A percentile compares a stretch with the other conserved stretches of the same genome.
phyloP scores from a whole-genome alignment of 2,888 invertebrate species.

The Melipona beecheii region DNA sequence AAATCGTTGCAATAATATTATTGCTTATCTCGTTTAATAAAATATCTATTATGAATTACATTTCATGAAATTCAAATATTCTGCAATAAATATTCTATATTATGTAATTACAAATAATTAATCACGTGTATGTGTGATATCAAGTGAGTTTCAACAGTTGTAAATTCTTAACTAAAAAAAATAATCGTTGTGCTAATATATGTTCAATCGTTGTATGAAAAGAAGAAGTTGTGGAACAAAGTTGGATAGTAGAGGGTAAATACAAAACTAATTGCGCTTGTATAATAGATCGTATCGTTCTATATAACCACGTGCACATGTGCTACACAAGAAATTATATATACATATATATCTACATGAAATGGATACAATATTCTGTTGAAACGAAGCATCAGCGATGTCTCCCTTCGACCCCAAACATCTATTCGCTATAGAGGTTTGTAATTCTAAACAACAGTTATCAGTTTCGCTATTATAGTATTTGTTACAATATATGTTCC shows the following conservation, averaged over 20 bases:
- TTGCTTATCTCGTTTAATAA: not conserved
- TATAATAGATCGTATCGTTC: slow-evolving; percentile 3
- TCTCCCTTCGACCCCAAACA: slow-evolving; percentile 13
- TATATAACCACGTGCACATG: not conserved
- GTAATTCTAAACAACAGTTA: slow-evolving; percentile 47
- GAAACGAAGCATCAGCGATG: slow-evolving; percentile 31
- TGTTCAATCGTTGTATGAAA: not conserved
- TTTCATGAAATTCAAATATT: too few relatives aligned
- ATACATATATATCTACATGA: slow-evolving; percentile 3
- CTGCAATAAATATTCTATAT: too few relatives aligned
- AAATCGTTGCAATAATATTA: not conserved
- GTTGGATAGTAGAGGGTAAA: not conserved
- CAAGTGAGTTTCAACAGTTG: too few relatives aligned
- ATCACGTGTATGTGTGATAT: not conserved
- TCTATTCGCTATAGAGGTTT: slow-evolving; percentile 23
- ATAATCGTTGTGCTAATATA: not conserved
- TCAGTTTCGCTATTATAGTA: slow-evolving; percentile 18
- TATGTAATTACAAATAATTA: not conserved
- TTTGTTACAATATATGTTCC: not conserved
- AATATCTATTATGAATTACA: not conserved
- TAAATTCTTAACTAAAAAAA: too few relatives aligned
- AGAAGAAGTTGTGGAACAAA: not conserved
- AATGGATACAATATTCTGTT: slow-evolving; percentile 41
- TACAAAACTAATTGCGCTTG: not conserved
- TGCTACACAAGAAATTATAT: not conserved